phyloP scores from a whole-genome alignment of 2,888 invertebrate genomes.

The Caenorhabditis doughertyi region DNA sequence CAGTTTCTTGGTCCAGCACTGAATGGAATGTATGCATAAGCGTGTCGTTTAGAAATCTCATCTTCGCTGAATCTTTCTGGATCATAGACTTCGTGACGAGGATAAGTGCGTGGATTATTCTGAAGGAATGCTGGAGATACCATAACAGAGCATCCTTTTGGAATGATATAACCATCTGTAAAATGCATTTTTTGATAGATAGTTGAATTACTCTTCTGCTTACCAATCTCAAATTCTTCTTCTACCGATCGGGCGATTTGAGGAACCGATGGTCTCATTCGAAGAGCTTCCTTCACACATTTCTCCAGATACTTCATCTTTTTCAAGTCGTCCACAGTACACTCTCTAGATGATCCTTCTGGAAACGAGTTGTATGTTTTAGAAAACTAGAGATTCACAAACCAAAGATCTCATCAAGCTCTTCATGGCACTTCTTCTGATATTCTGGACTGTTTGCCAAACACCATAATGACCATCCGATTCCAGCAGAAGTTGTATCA shows the following conservation, averaged over 20 bases:
- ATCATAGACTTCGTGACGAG: constrained; percentile 56
- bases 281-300: constrained; percentile 79
- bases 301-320: constrained; percentile 80
- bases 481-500: constrained; percentile 84
- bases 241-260: constrained; percentile 65
- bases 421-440: constrained; percentile 78
- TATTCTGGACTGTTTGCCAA: constrained; percentile 83
- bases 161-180: constrained; percentile 68
- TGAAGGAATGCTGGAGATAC: constrained; percentile 71
- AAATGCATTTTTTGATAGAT: neutral
- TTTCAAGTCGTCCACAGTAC: constrained; percentile 81
- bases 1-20: constrained; percentile 85
- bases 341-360: constrained; percentile 70
- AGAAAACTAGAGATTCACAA: too few species aligned
- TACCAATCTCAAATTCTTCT: constrained; percentile 71
- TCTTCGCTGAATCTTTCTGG: constrained; percentile 71
- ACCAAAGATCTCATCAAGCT: constrained; percentile 69
- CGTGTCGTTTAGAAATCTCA: constrained; percentile 81
- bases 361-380: too few species aligned
- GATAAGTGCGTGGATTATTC: constrained; percentile 59
- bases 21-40: constrained; percentile 84
- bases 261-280: constrained; percentile 72
- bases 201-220: neutral
- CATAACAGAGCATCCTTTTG: constrained; percentile 66
- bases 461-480: constrained; percentile 83